These are phyloP conservation scores for Microcebus lehilahytsara DNA, from an alignment of 2,113 vertebrate genomes.

Conservation along the genomic window DNA sequence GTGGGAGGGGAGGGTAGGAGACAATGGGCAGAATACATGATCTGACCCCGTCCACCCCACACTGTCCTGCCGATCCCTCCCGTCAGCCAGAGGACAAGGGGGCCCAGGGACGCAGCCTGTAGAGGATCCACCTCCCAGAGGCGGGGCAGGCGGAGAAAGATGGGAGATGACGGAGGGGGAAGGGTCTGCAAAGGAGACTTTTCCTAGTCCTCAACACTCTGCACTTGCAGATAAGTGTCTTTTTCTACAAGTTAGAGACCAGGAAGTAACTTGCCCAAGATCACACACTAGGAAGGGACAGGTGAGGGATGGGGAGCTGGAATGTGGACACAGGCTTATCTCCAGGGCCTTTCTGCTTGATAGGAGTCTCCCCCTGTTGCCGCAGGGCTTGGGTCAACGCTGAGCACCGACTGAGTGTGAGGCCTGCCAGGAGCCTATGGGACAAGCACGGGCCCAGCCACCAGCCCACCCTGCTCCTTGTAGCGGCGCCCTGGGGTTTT, in stretches of 20 bases:
- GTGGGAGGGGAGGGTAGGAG: fast-evolving
- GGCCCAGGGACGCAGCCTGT: neutral
- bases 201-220: fast-evolving
- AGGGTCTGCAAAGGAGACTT: neutral
- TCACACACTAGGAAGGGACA: neutral
- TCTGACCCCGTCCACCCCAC: neutral
- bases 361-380: neutral
- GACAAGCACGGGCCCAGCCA: fast-evolving
- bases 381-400: neutral
- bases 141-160: neutral
- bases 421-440: fast-evolving
- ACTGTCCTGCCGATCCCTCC: neutral
- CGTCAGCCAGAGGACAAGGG: neutral
- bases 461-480: too few relatives aligned
- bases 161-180: neutral
- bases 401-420: fast-evolving
- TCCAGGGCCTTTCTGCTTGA: neutral
- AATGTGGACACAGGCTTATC: fast-evolving
- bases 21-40: fast-evolving
- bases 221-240: neutral
- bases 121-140: neutral
- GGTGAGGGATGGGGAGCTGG: neutral
- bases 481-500: too few relatives aligned
- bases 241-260: neutral
- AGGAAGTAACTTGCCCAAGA: neutral